These are phyloP conservation scores for Callimico goeldii DNA, from an alignment of 2,797 vertebrate genomes.

Conservation along the genomic window DNA sequence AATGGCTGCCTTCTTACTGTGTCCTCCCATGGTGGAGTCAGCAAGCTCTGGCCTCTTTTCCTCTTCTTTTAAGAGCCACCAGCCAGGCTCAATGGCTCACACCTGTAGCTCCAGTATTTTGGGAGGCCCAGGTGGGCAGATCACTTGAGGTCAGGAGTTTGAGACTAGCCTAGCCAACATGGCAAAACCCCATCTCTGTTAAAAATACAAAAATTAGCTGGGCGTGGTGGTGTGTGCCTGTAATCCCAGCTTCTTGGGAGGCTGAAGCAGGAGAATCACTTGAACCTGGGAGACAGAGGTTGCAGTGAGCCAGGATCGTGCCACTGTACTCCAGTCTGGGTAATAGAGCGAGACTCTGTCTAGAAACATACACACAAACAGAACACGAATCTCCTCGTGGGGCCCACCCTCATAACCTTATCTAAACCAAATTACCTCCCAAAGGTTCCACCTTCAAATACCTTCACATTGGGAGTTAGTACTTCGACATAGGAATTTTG, in stretches of 20 bases:
- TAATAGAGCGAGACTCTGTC: neutral
- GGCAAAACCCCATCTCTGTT: neutral
- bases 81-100: neutral
- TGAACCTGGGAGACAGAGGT: neutral
- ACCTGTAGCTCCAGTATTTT: neutral
- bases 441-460: neutral
- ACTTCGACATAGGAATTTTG: neutral
- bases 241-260: neutral
- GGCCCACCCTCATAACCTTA: neutral
- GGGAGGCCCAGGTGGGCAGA: neutral
- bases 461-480: neutral
- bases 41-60: neutral
- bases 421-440: neutral
- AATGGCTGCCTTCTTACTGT: neutral
- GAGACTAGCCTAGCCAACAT: neutral
- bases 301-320: neutral
- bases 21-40: neutral
- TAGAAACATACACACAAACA: neutral
- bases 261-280: neutral
- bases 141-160: neutral
- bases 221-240: neutral
- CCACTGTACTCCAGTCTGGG: neutral
- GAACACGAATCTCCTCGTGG: neutral
- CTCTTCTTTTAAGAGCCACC: neutral
- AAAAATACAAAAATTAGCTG: neutral